A percentile compares a stretch with the other conserved stretches of the same genome.
These are phyloP conservation scores for Chaunax sp. DNA, from an alignment of 2,797 vertebrate species.

Conservation along the genomic window DNA sequence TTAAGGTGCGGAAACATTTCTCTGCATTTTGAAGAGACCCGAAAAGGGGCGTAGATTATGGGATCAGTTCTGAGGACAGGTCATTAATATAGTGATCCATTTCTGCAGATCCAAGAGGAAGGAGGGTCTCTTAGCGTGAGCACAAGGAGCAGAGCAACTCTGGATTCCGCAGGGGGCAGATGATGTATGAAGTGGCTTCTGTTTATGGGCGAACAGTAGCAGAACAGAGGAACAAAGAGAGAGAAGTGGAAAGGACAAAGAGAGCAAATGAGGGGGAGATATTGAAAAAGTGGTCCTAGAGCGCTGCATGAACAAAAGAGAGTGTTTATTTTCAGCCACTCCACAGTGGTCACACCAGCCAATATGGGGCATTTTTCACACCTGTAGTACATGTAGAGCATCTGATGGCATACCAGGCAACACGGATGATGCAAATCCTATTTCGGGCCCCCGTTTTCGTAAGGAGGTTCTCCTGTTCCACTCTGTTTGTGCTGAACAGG, in stretches of 20 bases:
- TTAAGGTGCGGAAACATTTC: slow-evolving; percentile 3
- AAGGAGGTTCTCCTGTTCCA: slow-evolving; percentile 59
- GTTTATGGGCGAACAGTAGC: slow-evolving; percentile 76
- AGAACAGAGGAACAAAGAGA: slow-evolving; percentile 24
- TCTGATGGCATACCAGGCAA: slow-evolving; percentile 64
- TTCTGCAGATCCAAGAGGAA: slow-evolving; percentile 42
- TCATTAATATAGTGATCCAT: slow-evolving; percentile 49
- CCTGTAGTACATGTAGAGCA: background rate
- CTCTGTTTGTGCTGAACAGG: slow-evolving; percentile 62
- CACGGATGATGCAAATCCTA: slow-evolving; percentile 66
- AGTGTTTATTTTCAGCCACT: slow-evolving; percentile 78
- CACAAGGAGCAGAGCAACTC: slow-evolving; percentile 35
- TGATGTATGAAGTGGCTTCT: slow-evolving; percentile 65
- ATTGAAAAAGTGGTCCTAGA: slow-evolving; percentile 26
- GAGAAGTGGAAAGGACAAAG: slow-evolving; percentile 15
- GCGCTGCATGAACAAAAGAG: slow-evolving; percentile 58
- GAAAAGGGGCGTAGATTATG: slow-evolving; percentile 25
- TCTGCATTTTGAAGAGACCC: slow-evolving; percentile 23
- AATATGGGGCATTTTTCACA: slow-evolving; percentile 74
- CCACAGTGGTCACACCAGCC: slow-evolving; percentile 63
- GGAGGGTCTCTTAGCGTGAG: slow-evolving; percentile 36
- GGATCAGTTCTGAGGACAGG: slow-evolving; percentile 27
- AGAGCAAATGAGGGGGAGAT: slow-evolving; percentile 16
- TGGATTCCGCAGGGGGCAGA: slow-evolving; percentile 40
- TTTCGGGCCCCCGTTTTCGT: slow-evolving; percentile 61